phyloP scores from a whole-genome alignment of 2,113 vertebrate species.

The Tachysurus vachellii region DNA sequence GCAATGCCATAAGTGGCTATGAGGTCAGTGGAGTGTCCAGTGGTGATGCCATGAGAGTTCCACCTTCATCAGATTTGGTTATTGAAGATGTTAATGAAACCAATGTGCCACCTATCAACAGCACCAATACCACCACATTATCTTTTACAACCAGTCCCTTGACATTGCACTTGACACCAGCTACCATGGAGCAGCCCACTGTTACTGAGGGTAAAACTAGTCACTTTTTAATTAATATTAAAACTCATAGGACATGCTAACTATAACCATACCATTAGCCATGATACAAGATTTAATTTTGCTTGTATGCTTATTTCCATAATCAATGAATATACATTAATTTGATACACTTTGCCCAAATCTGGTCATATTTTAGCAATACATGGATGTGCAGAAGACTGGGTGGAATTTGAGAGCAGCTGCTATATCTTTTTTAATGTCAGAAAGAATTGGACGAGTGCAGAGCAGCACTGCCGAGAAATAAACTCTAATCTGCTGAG shows the following conservation, averaged over 20 bases:
- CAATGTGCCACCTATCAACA: constrained; percentile 36
- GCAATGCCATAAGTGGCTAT: constrained; percentile 57
- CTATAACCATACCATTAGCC: not conserved
- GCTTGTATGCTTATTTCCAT: not conserved
- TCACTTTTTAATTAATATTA: not conserved
- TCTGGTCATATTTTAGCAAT: constrained; percentile 61
- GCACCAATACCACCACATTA: constrained; percentile 38
- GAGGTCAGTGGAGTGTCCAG: constrained; percentile 8
- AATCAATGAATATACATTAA: not conserved
- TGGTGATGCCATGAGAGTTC: constrained; percentile 24
- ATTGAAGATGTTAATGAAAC: not conserved
- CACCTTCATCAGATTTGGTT: constrained; percentile 52
- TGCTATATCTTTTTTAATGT: constrained; percentile 88
- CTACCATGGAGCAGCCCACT: constrained; percentile 60
- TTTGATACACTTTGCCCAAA: not conserved
- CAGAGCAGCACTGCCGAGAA: constrained; percentile 82
- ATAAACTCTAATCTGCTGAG: constrained; percentile 90
- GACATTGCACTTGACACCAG: constrained; percentile 57
- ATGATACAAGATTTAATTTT: not conserved
- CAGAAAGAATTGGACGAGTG: constrained; percentile 85
- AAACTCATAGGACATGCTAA: not conserved
- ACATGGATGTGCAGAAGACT: constrained; percentile 83
- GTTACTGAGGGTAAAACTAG: constrained; percentile 59
- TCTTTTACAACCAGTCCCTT: constrained; percentile 63
- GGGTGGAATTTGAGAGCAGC: constrained; percentile 88